phyloP scores from a whole-genome alignment of 2,797 vertebrate genomes.

The Percopsis omiscomaycus region DNA sequence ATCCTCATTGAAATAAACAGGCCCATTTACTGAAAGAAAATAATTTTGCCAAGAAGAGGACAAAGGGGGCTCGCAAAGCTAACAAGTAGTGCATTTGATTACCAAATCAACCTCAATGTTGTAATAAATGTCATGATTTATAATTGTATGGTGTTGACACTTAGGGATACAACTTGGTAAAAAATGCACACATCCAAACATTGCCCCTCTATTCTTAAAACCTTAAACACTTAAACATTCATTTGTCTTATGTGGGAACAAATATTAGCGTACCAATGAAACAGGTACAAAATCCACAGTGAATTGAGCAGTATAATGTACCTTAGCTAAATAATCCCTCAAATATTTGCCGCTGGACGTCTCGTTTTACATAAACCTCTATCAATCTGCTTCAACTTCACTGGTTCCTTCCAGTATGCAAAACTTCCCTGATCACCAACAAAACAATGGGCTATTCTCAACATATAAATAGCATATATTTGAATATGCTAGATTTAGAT shows the following conservation, averaged over 20 bases:
- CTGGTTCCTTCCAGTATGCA: conserved; percentile 17
- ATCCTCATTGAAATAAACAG: neutral
- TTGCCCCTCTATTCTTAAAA: conserved; percentile 10
- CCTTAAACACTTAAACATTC: conserved; percentile 60
- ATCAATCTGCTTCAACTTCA: neutral
- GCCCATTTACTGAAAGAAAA: neutral
- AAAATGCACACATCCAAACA: conserved; percentile 8
- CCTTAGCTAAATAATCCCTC: conserved; percentile 40
- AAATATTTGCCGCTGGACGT: conserved; percentile 48
- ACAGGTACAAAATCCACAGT: conserved; percentile 20
- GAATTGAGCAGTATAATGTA: conserved; percentile 27
- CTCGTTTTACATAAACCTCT: too few species aligned
- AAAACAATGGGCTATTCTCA: conserved; percentile 14
- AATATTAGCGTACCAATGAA: conserved; percentile 30
- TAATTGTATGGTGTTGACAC: too few species aligned
- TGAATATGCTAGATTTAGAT: conserved; percentile 32
- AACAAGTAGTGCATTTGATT: too few species aligned
- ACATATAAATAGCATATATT: conserved; percentile 33
- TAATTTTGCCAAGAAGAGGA: neutral
- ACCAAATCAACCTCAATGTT: too few species aligned
- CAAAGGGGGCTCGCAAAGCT: too few species aligned
- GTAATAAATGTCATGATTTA: too few species aligned
- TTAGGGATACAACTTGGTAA: too few species aligned
- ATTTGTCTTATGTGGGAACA: conserved; percentile 48
- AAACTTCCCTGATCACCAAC: conserved; percentile 20